Percentiles rank a stretch among this genome's conserved stretches.
Evolutionary conservation across 2,888 invertebrate genomes (phyloP).

Genomic region (Agrypnus murinus): DNA sequence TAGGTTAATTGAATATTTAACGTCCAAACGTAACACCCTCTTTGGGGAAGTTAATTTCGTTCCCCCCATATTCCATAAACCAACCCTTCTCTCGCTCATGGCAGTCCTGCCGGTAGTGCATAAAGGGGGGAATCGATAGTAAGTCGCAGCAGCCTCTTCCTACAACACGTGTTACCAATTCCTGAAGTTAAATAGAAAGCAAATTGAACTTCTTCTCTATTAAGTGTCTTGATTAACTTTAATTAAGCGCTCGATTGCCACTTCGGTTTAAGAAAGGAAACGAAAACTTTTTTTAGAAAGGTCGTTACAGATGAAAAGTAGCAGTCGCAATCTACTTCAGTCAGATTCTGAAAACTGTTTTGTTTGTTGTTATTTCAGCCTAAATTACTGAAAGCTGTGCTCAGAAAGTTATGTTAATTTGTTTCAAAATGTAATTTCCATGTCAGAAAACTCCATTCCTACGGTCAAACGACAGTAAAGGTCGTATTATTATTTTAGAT

Average conservation of each 20-base stretch:
- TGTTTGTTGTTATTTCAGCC: neutral
- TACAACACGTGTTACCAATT: slow-evolving; percentile 32
- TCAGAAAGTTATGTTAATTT: slow-evolving; percentile 8
- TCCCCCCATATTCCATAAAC: slow-evolving; percentile 34
- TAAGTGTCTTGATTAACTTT: slow-evolving; percentile 37
- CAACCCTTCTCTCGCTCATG: slow-evolving; percentile 35
- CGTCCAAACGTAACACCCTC: slow-evolving; percentile 40
- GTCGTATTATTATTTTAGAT: slow-evolving; percentile 2
- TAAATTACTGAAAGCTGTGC: neutral
- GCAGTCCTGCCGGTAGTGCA: slow-evolving; percentile 30
- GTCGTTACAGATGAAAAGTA: too few species aligned
- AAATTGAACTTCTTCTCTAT: slow-evolving; percentile 34
- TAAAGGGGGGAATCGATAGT: slow-evolving; percentile 37
- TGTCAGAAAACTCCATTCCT: neutral
- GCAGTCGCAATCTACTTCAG: neutral
- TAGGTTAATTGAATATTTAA: slow-evolving; percentile 41
- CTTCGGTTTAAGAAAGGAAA: slow-evolving; percentile 1
- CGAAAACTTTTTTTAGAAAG: neutral
- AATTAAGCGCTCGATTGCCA: slow-evolving; percentile 25
- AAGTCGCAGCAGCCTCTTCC: slow-evolving; percentile 31
- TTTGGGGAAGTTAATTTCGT: slow-evolving; percentile 39
- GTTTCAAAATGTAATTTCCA: slow-evolving; percentile 6
- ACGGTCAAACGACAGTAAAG: neutral
- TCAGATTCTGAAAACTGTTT: neutral
- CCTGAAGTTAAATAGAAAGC: slow-evolving; percentile 34